These are phyloP conservation scores for Trichonephila inaurata DNA, from an alignment of 1,140 invertebrate species.

Conservation along the genomic window DNA sequence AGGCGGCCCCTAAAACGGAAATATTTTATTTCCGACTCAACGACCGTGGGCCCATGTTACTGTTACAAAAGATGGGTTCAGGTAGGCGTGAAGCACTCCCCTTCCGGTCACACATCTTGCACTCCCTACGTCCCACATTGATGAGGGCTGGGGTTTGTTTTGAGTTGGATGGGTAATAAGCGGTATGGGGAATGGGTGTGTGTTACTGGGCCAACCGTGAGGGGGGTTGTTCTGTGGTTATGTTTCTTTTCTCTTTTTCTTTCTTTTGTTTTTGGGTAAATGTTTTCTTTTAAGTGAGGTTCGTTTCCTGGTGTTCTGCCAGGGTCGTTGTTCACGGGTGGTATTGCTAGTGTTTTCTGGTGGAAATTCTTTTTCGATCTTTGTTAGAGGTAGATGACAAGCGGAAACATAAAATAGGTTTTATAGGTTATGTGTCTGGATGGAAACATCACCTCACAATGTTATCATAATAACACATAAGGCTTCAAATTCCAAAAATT, in stretches of 20 bases:
- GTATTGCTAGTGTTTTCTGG: neutral
- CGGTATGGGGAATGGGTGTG: neutral
- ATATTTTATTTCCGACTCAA: constrained; percentile 12
- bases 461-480: no score
- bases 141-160: neutral
- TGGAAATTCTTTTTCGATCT: no score
- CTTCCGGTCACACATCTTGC: neutral
- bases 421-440: no score
- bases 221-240: neutral
- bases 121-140: neutral
- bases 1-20: constrained; percentile 13
- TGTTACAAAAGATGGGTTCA: constrained; percentile 2
- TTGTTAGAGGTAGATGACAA: no score
- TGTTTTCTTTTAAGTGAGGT: neutral
- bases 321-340: neutral
- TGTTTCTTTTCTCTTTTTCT: neutral
- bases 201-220: neutral
- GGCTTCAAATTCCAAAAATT: no score
- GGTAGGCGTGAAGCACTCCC: constrained; percentile 16
- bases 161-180: neutral
- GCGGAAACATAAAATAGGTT: no score
- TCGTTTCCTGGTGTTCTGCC: neutral
- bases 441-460: no score
- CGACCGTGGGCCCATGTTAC: neutral
- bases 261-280: neutral